Evolutionary conservation across 1,140 invertebrate species (phyloP).

Genomic region (Luehdorfia chinensis): DNA sequence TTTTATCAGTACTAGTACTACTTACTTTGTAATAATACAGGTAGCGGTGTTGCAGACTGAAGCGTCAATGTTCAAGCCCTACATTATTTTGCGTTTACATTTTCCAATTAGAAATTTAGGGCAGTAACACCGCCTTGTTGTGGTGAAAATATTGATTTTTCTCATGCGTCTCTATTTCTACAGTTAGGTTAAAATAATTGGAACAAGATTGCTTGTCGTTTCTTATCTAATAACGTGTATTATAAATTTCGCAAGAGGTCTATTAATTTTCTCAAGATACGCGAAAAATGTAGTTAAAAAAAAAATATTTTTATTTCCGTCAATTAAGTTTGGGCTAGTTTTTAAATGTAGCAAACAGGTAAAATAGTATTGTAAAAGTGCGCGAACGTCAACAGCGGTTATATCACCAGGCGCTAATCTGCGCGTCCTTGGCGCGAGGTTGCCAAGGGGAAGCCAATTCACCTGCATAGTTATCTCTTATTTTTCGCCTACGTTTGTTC

Average conservation of each 20-base stretch:
- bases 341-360: no score
- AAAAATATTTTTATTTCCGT: no score
- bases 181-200: constrained; percentile 28
- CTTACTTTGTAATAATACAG: constrained; percentile 5
- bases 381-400: constrained; percentile 9
- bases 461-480: constrained; percentile 8
- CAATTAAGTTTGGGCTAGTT: no score
- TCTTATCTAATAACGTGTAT: no score
- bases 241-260: no score
- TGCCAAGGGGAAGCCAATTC: constrained; percentile 3
- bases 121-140: constrained; percentile 25
- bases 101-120: constrained; percentile 24
- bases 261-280: no score
- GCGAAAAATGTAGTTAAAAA: no score
- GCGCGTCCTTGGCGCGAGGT: constrained; percentile 21
- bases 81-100: background rate
- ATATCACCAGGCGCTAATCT: constrained; percentile 17
- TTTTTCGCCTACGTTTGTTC: constrained; percentile 7
- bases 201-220: constrained; percentile 8
- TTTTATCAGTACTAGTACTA: constrained; percentile 21
- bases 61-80: background rate
- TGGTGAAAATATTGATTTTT: constrained; percentile 70
- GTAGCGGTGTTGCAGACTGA: background rate
- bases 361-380: background rate
- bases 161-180: constrained; percentile 37